A percentile compares a stretch with the other conserved stretches of the same genome.
Evolutionary conservation across 2,888 invertebrate species (phyloP).

Genomic region (Oligia strigilis): DNA sequence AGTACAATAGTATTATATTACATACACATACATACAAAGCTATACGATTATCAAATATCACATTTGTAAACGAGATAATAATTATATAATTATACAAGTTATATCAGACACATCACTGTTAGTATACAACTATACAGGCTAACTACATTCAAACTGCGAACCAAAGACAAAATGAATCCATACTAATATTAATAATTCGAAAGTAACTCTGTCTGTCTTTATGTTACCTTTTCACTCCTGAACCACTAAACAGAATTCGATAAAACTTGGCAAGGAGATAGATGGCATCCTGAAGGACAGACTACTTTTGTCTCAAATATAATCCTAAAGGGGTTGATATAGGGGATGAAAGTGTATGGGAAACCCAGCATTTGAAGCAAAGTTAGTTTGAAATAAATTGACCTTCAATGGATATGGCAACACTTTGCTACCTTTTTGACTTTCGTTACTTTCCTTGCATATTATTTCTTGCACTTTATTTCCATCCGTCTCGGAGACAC

Average conservation of each 20-base stretch:
- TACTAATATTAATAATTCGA: too few species aligned
- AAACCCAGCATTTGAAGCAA: too few species aligned
- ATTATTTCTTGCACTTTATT: too few species aligned
- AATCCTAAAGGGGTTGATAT: too few species aligned
- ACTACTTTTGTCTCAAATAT: too few species aligned
- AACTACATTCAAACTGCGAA: conserved; percentile 2
- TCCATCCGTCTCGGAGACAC: too few species aligned
- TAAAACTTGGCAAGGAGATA: too few species aligned
- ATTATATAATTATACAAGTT: conserved; percentile 31
- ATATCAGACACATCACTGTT: conserved; percentile 19
- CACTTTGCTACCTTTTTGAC: not conserved
- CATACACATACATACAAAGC: conserved; percentile 46
- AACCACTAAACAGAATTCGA: too few species aligned
- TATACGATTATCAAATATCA: conserved; percentile 59
- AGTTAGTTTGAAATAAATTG: not conserved
- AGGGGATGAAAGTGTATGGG: too few species aligned
- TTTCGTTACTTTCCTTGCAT: not conserved
- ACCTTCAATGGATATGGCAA: not conserved
- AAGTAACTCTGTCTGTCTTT: too few species aligned
- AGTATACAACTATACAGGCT: not conserved
- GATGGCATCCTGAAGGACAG: too few species aligned
- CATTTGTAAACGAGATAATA: conserved; percentile 58
- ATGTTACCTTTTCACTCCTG: too few species aligned
- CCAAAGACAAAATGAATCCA: not conserved
- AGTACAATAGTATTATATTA: conserved; percentile 42